Base-by-base conservation (phyloP, 2,113 vertebrate species). In the Lycocorax pyrrhopterus region DNA sequence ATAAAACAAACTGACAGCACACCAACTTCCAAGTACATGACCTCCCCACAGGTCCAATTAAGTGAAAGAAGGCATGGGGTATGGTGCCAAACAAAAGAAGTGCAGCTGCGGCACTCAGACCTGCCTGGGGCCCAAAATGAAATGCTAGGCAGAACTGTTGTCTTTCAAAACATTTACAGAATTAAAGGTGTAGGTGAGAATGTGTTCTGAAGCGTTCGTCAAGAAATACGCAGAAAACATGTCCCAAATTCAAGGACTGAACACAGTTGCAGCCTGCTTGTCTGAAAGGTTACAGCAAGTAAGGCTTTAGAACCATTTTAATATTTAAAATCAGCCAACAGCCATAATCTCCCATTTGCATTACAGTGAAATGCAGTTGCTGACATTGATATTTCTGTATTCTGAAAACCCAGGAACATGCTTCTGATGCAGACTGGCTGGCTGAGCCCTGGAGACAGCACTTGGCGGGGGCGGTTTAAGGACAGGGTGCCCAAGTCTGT, bases 201-300 rank as follows among this genome's bases (percentile, higher is more conserved):
- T 4, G 13, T 4, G 4, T 32, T 51, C 33, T 27, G 12, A 68
- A 83, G 27, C 0, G 0, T 29, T 21, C 7, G 6, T 8, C 43
- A 37, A 43, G 29, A 52, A 88, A 43, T 12, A 44, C 13, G 12
- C 53, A 41, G 43, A 53, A 62, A 59, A 44, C 15, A 8, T 1
- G 4, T 23, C 33, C 55, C 49, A 59, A 68, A 77, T 68, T 72
- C 68, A 84, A 68, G 33, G 72, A 15, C 63, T 46, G 21, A 80
- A 84, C 12, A 60, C 13, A 19, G 29, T 39, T 21, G 72, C 22
- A 84, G 35, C 14, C 16, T 62, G 33, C 41, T 26, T 84, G 32
- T 58, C 89, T 72, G 73, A 87, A 72, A 81, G 35, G 47, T 47
- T 89, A 83, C 20, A 59, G 43, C 30, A 59, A 67, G 21, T 9